Conservation (phyloP, 2,888 invertebrate genomes). For the Cancer borealis region DNA sequence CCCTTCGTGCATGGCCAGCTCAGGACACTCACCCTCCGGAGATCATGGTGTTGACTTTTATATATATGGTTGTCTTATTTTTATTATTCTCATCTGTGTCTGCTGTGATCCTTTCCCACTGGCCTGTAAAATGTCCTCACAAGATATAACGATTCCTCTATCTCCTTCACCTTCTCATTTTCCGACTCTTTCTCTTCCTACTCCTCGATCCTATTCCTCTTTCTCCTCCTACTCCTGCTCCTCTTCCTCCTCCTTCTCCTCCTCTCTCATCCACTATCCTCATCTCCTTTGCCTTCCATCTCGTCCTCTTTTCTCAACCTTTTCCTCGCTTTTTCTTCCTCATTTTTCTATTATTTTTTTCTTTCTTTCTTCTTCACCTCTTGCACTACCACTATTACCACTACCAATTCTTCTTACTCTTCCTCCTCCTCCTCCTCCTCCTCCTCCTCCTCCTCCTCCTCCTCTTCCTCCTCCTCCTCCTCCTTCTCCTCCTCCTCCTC, state of each 20-base stretch:
- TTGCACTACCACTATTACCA: no score
- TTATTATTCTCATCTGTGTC: neutral
- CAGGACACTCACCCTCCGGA: no score
- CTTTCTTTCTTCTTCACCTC: no score
- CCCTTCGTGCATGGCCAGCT: no score
- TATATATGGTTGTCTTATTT: no score
- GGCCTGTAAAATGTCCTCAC: neutral
- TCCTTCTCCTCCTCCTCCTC: neutral
- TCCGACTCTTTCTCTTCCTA: neutral
- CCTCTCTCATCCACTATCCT: neutral
- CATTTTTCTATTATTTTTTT: neutral
- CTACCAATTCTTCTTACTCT: no score
- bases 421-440: neutral
- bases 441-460: neutral
- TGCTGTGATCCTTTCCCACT: neutral
- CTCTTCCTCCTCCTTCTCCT: neutral
- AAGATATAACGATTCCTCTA: no score
- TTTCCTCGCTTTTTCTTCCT: neutral
- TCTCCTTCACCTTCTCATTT: neutral
- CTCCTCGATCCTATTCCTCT: neutral
- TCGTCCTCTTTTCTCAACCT: neutral
- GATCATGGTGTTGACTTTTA: no score
- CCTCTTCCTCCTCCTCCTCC: constrained; percentile 11
- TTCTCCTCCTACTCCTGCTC: neutral
- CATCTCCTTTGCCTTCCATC: neutral